These are phyloP conservation scores for Nephrotoma guestfalica DNA, from an alignment of 2,888 invertebrate genomes.

Conservation along the genomic window DNA sequence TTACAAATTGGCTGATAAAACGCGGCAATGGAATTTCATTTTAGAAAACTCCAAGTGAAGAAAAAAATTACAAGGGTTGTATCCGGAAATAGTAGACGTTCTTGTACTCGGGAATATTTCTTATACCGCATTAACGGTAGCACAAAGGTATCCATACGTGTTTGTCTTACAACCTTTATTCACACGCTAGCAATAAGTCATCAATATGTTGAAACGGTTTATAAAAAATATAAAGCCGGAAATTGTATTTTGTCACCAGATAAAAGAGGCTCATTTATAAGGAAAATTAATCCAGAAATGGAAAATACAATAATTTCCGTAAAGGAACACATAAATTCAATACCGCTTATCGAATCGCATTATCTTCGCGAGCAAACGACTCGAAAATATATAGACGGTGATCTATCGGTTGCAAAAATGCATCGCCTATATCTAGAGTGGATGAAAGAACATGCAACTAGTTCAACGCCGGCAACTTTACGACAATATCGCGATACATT, in stretches of 20 bases:
- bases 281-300: neutral
- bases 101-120: neutral
- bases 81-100: neutral
- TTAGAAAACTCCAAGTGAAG: neutral
- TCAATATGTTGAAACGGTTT: neutral
- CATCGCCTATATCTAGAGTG: neutral
- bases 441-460: no score
- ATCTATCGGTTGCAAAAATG: neutral
- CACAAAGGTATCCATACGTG: neutral
- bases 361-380: neutral
- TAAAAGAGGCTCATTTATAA: neutral
- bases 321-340: neutral
- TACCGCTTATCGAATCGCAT: neutral
- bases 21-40: neutral
- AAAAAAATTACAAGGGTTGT: neutral
- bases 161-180: neutral
- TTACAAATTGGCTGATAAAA: neutral
- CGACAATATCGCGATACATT: conserved; percentile 10
- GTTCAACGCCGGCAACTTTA: neutral
- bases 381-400: neutral
- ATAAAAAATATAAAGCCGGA: neutral
- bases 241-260: neutral
- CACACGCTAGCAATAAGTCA: neutral
- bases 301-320: neutral
- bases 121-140: neutral